phyloP scores from a whole-genome alignment of 2,888 invertebrate species.

The Andrena bicolor region DNA sequence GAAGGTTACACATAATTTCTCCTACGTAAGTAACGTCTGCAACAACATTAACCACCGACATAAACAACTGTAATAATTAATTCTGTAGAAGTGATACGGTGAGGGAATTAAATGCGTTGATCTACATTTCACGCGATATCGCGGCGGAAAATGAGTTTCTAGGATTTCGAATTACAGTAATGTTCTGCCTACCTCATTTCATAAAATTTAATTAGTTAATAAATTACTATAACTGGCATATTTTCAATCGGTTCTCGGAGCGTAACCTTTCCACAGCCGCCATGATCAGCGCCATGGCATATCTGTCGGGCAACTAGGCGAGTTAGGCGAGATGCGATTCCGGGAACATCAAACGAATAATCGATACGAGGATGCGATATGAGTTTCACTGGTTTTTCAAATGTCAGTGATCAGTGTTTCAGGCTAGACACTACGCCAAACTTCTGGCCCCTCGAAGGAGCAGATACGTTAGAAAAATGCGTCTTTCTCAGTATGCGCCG shows the following conservation, averaged over 20 bases:
- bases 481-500: background rate
- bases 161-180: no score
- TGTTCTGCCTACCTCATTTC: slow-evolving; percentile 39
- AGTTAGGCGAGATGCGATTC: background rate
- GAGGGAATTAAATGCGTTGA: background rate
- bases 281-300: slow-evolving; percentile 55
- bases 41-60: slow-evolving; percentile 12
- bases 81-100: no score
- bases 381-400: background rate
- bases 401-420: background rate
- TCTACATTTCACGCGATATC: background rate
- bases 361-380: slow-evolving; percentile 26
- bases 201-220: slow-evolving; percentile 39
- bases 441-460: no score
- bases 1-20: slow-evolving; percentile 62
- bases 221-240: slow-evolving; percentile 51
- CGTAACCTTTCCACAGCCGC: slow-evolving; percentile 24
- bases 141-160: background rate
- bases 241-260: slow-evolving; percentile 18
- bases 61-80: background rate
- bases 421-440: no score
- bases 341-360: slow-evolving; percentile 15
- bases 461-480: slow-evolving; percentile 14
- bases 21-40: slow-evolving; percentile 41
- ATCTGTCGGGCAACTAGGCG: background rate